These are phyloP conservation scores for Acyrthosiphon pisum DNA, from an alignment of 1,140 invertebrate genomes.

Conservation along the genomic window DNA sequence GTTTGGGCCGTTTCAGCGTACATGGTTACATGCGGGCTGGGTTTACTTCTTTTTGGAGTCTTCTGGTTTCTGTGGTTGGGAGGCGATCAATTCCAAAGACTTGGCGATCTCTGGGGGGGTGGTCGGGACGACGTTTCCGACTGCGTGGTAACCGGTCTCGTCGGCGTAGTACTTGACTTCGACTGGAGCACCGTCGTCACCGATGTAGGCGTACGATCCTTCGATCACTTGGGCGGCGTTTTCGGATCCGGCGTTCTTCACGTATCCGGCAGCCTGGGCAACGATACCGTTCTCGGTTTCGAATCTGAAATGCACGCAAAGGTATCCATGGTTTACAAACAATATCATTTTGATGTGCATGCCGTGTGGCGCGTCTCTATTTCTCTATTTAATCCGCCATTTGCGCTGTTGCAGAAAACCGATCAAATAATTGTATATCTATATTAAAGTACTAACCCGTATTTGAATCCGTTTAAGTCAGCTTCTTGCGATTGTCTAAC, in stretches of 20 bases:
- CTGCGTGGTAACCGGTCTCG: conserved; percentile 75
- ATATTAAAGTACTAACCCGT: conserved; percentile 60
- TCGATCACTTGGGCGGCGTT: conserved; percentile 65
- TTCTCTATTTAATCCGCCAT: neutral
- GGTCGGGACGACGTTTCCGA: conserved; percentile 56
- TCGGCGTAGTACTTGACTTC: conserved; percentile 73
- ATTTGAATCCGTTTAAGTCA: conserved; percentile 63
- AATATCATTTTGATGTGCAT: neutral
- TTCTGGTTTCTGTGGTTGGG: conserved; percentile 25
- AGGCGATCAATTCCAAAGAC: conserved; percentile 23
- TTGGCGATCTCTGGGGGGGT: conserved; percentile 35
- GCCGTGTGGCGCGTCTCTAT: neutral
- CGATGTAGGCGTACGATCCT: conserved; percentile 71
- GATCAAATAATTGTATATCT: neutral
- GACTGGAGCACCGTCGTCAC: conserved; percentile 71
- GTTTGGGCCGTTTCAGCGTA: neutral
- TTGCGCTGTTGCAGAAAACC: neutral
- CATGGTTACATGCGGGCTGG: neutral
- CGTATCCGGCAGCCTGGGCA: conserved; percentile 68
- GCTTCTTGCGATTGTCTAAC: conserved; percentile 65
- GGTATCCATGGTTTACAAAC: neutral
- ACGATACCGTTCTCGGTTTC: conserved; percentile 78
- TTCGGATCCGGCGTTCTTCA: conserved; percentile 66
- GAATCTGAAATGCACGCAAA: conserved; percentile 67
- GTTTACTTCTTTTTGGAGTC: conserved; percentile 40